Evolutionary conservation across 2,888 invertebrate species (phyloP).

Genomic region (Anthophora plumipes): DNA sequence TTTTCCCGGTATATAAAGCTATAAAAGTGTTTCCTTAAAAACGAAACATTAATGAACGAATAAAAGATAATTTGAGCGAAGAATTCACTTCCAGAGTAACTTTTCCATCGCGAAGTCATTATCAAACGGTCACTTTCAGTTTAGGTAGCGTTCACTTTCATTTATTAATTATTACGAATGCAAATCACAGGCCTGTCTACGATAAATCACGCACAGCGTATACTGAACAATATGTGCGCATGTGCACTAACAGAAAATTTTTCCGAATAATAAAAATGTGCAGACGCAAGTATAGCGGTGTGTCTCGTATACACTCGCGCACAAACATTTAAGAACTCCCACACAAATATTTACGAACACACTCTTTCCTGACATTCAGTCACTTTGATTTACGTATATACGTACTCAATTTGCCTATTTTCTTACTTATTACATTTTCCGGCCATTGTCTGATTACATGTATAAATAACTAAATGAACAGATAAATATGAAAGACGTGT

Average conservation of each 20-base stretch:
- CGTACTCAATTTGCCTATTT: slow-evolving; percentile 1
- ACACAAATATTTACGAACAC: slow-evolving; percentile 10
- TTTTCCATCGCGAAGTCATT: background rate
- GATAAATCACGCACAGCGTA: background rate
- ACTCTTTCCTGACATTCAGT: background rate
- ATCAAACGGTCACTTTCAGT: background rate
- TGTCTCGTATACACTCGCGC: background rate
- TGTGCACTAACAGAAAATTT: background rate
- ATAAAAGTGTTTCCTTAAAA: no score
- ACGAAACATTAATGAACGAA: no score
- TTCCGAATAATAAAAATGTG: background rate
- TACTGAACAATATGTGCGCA: background rate
- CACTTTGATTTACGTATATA: slow-evolving; percentile 12
- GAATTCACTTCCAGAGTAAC: background rate
- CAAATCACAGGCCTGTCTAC: background rate
- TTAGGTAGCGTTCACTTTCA: background rate
- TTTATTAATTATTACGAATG: background rate
- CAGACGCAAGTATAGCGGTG: background rate
- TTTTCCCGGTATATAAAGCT: no score
- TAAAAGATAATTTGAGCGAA: background rate
- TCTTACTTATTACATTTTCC: background rate
- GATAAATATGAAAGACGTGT: background rate
- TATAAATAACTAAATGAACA: background rate
- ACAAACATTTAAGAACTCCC: background rate
- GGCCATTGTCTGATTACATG: background rate